phyloP scores from a whole-genome alignment of 1,140 invertebrate genomes.

The Dinoponera quadriceps region DNA sequence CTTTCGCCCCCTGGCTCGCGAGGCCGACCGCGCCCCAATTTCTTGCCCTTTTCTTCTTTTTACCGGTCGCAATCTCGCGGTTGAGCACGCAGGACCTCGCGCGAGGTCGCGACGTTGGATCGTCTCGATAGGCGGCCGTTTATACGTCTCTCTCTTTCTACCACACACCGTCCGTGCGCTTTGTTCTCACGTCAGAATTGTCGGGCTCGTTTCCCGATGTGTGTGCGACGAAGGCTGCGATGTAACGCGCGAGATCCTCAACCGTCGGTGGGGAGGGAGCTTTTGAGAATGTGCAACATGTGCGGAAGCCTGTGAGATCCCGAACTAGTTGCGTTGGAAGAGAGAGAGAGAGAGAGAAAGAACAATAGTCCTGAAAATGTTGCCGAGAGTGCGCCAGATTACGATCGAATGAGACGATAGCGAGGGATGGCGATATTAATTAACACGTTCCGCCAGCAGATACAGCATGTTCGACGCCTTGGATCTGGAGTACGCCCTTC shows the following conservation, averaged over 20 bases:
- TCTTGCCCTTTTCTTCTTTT: background rate
- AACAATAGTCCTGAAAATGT: background rate
- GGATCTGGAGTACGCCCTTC: conserved; percentile 89
- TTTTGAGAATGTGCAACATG: too few relatives aligned
- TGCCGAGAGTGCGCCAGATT: background rate
- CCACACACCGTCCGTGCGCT: background rate
- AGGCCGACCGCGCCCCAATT: conserved; percentile 26
- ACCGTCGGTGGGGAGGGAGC: too few relatives aligned
- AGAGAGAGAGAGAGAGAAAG: background rate
- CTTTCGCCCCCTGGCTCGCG: background rate
- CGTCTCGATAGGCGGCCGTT: background rate
- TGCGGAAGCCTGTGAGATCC: too few relatives aligned
- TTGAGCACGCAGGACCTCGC: conserved; percentile 23
- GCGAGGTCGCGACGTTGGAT: conserved; percentile 37
- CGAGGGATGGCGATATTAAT: background rate
- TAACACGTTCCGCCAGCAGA: conserved; percentile 67
- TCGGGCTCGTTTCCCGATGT: background rate
- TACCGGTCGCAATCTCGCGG: conserved; percentile 10
- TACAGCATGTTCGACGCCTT: conserved; percentile 91
- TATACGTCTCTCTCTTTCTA: conserved; percentile 24
- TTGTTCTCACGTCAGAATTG: background rate
- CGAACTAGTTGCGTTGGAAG: too few relatives aligned
- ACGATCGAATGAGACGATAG: background rate
- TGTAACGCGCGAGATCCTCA: too few relatives aligned
- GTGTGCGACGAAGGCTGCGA: too few relatives aligned